Base-by-base conservation (phyloP, 1,140 invertebrate species). In the Pseudomyrmex concolor region DNA sequence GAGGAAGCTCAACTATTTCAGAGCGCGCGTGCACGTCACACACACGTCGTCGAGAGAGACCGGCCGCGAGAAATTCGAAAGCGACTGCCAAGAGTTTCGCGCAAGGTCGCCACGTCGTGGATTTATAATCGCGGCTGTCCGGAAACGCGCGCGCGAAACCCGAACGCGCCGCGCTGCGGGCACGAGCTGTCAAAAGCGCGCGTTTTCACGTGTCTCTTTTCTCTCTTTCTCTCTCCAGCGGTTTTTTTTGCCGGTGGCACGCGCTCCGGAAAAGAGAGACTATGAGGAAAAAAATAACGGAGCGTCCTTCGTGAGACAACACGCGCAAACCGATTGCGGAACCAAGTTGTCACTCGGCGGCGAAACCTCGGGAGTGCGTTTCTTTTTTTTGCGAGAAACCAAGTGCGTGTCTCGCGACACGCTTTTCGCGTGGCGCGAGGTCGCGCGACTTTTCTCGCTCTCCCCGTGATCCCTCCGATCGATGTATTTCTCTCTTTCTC, bases 61-160 rank as follows among this genome's bases (percentile, higher is more conserved):
- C 73, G 54, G n/a, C 34, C 77, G 54, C 55, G 17, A 12, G 55
- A 34, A 34, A 57, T 59, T 59, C 50, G 51, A 54, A 67, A 51
- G 63, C 60, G 22, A 50, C 76, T 87, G 85, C 73, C 86, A 87
- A 86, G 55, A 87, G 55, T 22, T 80, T 70, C n/a, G 86, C 81
- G 83, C 86, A 87, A 87, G 86, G 86, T 87, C 86, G 81, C 73
- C 51, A 76, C 63, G 77, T 73, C 77, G 67, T 5, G 34, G 34
- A 80, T 59, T 70, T 34, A 57, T 25, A 84, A 76, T 59, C 71
- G 51, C 45, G 77, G 48, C 48, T 59, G 62, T 34, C 55, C 67
- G 62, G 74, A 80, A 78, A 85, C 68, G 34, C 74, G 62, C 59
- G 45, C 43, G 43, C 45, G 48, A 62, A 67, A 73, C 81, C 72